phyloP scores from a whole-genome alignment of 2,888 invertebrate genomes.

The Agriopis aurantiaria region DNA sequence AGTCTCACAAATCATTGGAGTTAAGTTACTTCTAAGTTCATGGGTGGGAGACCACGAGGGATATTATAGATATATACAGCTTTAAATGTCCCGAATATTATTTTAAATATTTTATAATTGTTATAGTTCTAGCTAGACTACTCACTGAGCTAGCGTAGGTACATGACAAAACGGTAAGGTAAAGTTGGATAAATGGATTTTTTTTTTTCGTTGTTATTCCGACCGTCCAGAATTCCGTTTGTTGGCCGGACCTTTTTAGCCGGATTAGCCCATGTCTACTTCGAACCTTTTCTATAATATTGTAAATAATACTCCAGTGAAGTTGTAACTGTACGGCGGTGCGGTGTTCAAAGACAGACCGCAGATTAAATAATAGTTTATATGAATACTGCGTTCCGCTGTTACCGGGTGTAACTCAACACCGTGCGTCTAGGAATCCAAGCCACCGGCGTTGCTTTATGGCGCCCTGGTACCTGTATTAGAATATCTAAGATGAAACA shows the following conservation, averaged over 20 bases:
- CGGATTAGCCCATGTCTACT: slow-evolving; percentile 4
- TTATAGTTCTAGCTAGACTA: too few relatives aligned
- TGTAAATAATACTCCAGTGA: slow-evolving; percentile 33
- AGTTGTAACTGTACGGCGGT: slow-evolving; percentile 17
- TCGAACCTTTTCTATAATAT: slow-evolving; percentile 31
- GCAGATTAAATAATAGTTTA: slow-evolving; percentile 16
- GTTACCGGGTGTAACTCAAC: slow-evolving; percentile 62
- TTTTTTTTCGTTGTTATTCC: too few relatives aligned
- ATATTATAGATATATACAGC: too few relatives aligned
- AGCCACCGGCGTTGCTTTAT: slow-evolving; percentile 53
- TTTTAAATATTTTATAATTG: too few relatives aligned
- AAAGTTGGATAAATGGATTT: too few relatives aligned
- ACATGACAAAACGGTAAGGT: too few relatives aligned
- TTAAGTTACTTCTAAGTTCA: too few relatives aligned
- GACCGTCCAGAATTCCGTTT: too few relatives aligned
- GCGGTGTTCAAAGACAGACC: slow-evolving; percentile 67
- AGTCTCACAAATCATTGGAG: too few relatives aligned
- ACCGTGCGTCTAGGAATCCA: slow-evolving; percentile 70
- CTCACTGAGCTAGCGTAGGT: too few relatives aligned
- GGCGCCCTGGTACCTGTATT: slow-evolving; percentile 20
- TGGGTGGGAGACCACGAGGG: too few relatives aligned
- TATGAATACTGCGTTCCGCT: not conserved
- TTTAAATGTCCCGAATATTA: too few relatives aligned
- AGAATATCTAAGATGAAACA: slow-evolving; percentile 17
- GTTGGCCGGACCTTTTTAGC: not conserved